A percentile compares a stretch with the other conserved stretches of the same genome.
phyloP scores from a whole-genome alignment of 2,113 vertebrate genomes.

The Chloropsis cyanopogon region DNA sequence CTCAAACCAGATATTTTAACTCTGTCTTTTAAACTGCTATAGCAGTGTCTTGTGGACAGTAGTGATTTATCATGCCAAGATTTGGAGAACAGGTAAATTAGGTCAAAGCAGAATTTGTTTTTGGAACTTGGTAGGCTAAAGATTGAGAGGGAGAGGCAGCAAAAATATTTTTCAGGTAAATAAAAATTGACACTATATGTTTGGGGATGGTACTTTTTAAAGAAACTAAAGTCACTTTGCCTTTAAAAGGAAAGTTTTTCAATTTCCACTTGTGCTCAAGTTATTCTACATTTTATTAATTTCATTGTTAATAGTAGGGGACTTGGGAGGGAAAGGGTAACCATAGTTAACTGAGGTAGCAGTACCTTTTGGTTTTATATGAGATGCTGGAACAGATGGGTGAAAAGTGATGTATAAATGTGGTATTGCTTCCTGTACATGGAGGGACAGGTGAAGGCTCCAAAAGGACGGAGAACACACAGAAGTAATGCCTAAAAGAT shows the following conservation, averaged over 20 bases:
- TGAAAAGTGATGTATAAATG: neutral
- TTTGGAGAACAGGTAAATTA: neutral
- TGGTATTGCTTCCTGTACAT: neutral
- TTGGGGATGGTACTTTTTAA: neutral
- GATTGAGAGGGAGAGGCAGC: neutral
- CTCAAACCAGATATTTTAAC: neutral
- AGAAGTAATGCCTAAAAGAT: neutral
- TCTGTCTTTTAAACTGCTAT: neutral
- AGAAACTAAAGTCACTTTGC: neutral
- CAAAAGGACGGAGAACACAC: no score
- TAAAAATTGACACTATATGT: neutral
- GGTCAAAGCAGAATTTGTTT: neutral
- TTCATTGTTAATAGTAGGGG: neutral
- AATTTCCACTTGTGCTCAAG: neutral
- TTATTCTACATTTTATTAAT: neutral
- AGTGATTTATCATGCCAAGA: neutral
- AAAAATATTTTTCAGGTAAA: neutral
- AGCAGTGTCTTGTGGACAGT: neutral
- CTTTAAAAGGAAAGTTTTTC: neutral
- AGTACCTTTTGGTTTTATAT: neutral
- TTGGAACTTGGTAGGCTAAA: neutral
- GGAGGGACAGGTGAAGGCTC: neutral
- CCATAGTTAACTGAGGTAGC: neutral
- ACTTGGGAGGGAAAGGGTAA: neutral
- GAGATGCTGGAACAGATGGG: neutral